phyloP scores from a whole-genome alignment of 2,888 invertebrate genomes.

The Odontomyia ornata region DNA sequence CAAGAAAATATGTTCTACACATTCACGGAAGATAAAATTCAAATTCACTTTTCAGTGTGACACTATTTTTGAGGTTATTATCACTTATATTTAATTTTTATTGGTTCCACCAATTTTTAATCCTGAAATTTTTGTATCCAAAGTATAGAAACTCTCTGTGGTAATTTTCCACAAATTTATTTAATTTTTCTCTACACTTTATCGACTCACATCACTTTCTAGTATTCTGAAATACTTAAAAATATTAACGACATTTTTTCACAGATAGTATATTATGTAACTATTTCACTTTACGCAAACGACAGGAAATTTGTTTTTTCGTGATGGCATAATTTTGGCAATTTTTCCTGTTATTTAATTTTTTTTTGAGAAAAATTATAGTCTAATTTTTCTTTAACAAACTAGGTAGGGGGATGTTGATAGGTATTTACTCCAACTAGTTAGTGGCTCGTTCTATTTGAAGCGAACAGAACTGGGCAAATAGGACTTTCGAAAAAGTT shows the following conservation, averaged over 20 bases:
- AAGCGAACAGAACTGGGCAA: slow-evolving; percentile 12
- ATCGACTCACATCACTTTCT: too few relatives aligned
- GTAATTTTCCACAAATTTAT: too few relatives aligned
- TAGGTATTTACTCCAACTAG: not conserved
- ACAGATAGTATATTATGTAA: not conserved
- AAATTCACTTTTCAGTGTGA: not conserved
- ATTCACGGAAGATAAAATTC: not conserved
- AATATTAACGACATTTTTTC: too few relatives aligned
- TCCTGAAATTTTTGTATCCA: too few relatives aligned
- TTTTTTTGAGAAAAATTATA: too few relatives aligned
- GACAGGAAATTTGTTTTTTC: not conserved
- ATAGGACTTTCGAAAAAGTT: slow-evolving; percentile 15
- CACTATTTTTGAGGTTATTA: slow-evolving; percentile 3
- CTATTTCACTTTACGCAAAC: not conserved
- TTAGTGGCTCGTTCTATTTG: slow-evolving; percentile 17
- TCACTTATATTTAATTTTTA: not conserved
- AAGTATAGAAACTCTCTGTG: too few relatives aligned
- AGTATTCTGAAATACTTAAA: too few relatives aligned
- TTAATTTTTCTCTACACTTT: too few relatives aligned
- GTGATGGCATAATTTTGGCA: not conserved
- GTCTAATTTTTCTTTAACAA: too few relatives aligned
- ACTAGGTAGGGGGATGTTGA: too few relatives aligned
- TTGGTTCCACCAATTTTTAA: not conserved
- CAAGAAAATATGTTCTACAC: slow-evolving; percentile 22
- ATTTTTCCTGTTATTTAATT: too few relatives aligned